Evolutionary conservation across 2,113 vertebrate species (phyloP), one percentile per base, ranked within the genome.

Genomic region (Lagopus muta): DNA sequence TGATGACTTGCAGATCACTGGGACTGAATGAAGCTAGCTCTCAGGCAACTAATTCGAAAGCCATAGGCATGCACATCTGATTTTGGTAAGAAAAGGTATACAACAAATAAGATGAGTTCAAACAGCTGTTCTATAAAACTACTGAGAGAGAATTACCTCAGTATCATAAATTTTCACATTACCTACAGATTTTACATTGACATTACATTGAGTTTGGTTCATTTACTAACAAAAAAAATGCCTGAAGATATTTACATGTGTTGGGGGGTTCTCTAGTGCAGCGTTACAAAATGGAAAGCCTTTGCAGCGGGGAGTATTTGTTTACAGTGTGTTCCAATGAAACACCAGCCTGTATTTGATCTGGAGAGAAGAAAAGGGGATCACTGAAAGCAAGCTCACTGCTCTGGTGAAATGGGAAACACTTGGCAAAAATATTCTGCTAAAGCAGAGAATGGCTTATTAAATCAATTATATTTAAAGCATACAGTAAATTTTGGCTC

Each of bases 281-380:
- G 4, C 30, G 72, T 82, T 75, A 89, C 77, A 74, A 61, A 50
- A 15, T 6, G 42, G 34, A 71, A 90, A 78, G 42, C 42, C 76
- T 79, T 73, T 67, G 52, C 21, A 82, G 54, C 28, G 43, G 32
- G 21, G 14, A 57, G 1, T 40, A 52, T 85, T 79, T 93, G 93
- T 88, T 91, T 91, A 83, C 43, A 94, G 32, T 87, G 92, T 95
- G 78, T 92, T 94, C 64, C 83, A 76, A 93, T 48, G 82, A 91
- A 97, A 95, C 1, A 4, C 90, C 90, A 96, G 93, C 78, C 70
- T 80, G 58, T 83, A 90, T 95, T 64, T 93, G 88, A 80, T 71
- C 80, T 94, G 91, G 54, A 91, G 75, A 86, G 75, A 86, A 91
- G 72, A 87, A 83, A 58, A 0, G 12, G 25, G 36, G 52, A 88